Evolutionary conservation across 2,888 invertebrate species (phyloP).

Genomic region (Epistrophe grossulariae): DNA sequence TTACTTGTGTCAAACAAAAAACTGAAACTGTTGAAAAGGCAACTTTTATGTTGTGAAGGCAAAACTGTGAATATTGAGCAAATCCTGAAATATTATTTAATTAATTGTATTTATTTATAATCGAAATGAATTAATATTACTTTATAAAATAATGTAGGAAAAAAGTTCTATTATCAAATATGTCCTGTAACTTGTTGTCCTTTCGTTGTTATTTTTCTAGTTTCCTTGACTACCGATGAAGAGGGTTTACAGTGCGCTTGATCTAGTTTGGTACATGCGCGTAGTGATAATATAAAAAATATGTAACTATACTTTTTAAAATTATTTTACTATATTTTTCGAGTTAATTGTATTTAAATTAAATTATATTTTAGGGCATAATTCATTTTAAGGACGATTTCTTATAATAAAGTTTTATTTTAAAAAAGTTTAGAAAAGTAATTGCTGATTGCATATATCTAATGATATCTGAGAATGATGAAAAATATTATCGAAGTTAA

Average conservation of each 20-base stretch:
- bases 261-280: slow-evolving; percentile 50
- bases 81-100: slow-evolving; percentile 30
- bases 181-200: slow-evolving; percentile 73
- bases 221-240: slow-evolving; percentile 72
- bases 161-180: slow-evolving; percentile 55
- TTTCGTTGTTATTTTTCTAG: slow-evolving; percentile 74
- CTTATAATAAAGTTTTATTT: background rate
- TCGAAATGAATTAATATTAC: slow-evolving; percentile 23
- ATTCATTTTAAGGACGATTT: background rate
- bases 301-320: background rate
- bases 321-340: background rate
- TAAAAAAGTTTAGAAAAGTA: background rate
- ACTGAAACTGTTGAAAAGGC: slow-evolving; percentile 63
- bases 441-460: too few relatives aligned
- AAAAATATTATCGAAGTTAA: background rate
- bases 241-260: slow-evolving; percentile 48
- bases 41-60: slow-evolving; percentile 55
- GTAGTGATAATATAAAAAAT: background rate
- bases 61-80: slow-evolving; percentile 54
- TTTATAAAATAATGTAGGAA: slow-evolving; percentile 39
- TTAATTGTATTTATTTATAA: background rate
- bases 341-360: background rate
- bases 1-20: slow-evolving; percentile 31
- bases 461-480: too few relatives aligned
- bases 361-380: too few relatives aligned